Evolutionary conservation across 2,888 invertebrate species (phyloP), one percentile per base, ranked within the genome.

Genomic region (Lutraria lutraria): DNA sequence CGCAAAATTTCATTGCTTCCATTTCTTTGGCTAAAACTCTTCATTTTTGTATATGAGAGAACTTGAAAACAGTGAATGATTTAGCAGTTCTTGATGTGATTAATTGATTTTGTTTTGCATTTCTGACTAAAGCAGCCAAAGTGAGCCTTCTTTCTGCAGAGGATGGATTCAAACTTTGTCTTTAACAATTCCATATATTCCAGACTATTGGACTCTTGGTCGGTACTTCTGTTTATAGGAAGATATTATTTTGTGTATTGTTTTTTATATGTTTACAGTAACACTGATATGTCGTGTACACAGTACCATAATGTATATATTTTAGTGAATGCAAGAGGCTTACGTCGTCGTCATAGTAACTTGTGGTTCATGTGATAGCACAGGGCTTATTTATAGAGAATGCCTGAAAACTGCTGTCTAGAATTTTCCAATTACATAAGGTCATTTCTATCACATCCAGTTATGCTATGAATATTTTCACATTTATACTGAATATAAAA

Each of bases 111-210:
- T 76, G 34, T 76, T 76, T 76, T 76, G 76, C 76, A 31, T 76
- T 76, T 25, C 76, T 76, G 34, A 76, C 76, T 31, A 76, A 76
- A 76, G 76, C 76, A 34, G 76, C 76, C 76, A 76, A 76, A 76
- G 76, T 76, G 76, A 76, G 76, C 76, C 76, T 76, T 76, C 76
- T 76, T 76, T 76, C 76, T 19, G 76, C 76, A 34, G 76, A 76
- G 34, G 76, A 76, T 76, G 76, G 76, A 76, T 76, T 76, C 34
- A 76, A 31, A 76, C 76, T 76, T 34, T 76, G 76, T 76, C 76
- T 76, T 34, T 76, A 76, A 68, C 63, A n/a, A 68, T 68, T 68
- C 63, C 63, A n/a, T 68, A 25, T 68, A 4, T 25, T 68, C 63
- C 25, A 76, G 76, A 31, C 76, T 34, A 31, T 31, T 76, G 76